These are phyloP conservation scores for Zaprionus ghesquierei DNA, from an alignment of 1,140 invertebrate species.

Conservation along the genomic window DNA sequence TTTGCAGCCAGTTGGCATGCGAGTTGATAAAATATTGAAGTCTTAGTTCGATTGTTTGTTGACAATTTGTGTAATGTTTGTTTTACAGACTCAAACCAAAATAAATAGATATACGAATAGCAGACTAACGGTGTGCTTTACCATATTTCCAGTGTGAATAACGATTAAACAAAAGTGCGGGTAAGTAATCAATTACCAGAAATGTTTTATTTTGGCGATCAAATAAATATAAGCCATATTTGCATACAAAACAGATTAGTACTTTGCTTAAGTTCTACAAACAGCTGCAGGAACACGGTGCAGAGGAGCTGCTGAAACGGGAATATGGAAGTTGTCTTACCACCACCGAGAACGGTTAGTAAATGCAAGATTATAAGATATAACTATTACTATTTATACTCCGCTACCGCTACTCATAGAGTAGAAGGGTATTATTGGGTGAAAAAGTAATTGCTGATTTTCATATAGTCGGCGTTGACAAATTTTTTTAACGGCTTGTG, in stretches of 20 bases:
- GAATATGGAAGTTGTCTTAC: slow-evolving; percentile 94
- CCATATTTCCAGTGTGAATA: slow-evolving; percentile 98
- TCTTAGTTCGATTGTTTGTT: slow-evolving; percentile 4
- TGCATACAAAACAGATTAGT: slow-evolving; percentile 90
- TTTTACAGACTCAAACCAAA: slow-evolving; percentile 94
- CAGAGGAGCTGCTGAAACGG: slow-evolving; percentile 96
- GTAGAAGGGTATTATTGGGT: no score
- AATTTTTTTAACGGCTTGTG: no score
- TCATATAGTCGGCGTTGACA: no score
- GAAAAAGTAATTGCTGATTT: no score
- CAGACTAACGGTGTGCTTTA: slow-evolving; percentile 99
- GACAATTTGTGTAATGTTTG: slow-evolving; percentile 1
- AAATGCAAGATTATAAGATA: not conserved
- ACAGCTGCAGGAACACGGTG: slow-evolving; percentile 98
- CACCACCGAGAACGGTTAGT: slow-evolving; percentile 91
- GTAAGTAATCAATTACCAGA: slow-evolving; percentile 86
- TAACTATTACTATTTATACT: not conserved
- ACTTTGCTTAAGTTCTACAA: slow-evolving; percentile 99
- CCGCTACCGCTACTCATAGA: no score
- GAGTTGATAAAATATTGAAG: slow-evolving; percentile 51
- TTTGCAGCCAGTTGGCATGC: slow-evolving; percentile 2
- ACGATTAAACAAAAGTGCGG: slow-evolving; percentile 97
- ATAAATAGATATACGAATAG: slow-evolving; percentile 95
- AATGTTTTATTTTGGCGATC: not conserved
- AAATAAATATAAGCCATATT: not conserved